Percentiles rank a stretch among this genome's conserved stretches.
Evolutionary conservation across 2,113 vertebrate species (phyloP).

Genomic region (Aegithalos caudatus): DNA sequence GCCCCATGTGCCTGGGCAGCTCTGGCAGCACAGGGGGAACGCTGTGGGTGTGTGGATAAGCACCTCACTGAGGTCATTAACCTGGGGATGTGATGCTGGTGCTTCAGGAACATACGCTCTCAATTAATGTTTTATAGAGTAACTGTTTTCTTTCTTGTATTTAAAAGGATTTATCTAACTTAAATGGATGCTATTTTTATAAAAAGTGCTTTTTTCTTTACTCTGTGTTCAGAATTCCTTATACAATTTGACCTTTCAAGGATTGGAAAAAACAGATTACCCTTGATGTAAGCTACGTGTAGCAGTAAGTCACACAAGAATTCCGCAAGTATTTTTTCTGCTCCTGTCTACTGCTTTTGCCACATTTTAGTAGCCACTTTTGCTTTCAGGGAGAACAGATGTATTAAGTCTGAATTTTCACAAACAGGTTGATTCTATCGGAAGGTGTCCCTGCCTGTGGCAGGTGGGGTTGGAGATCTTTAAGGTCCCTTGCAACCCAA

Average conservation of each 20-base stretch:
- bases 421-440: neutral
- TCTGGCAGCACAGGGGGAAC: neutral
- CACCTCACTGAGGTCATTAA: neutral
- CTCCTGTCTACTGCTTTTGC: conserved; percentile 25
- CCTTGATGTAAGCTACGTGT: conserved; percentile 27
- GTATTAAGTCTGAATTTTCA: conserved; percentile 70
- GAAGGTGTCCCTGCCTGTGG: neutral
- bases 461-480: neutral
- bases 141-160: conserved; percentile 52
- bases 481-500: neutral
- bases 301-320: conserved; percentile 68
- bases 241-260: conserved; percentile 30
- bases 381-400: conserved; percentile 56
- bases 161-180: conserved; percentile 68
- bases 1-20: neutral
- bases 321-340: conserved; percentile 14
- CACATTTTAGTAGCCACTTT: conserved; percentile 9
- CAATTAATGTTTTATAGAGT: conserved; percentile 40
- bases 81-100: conserved; percentile 50
- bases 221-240: neutral
- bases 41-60: neutral
- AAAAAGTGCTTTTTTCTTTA: conserved; percentile 9
- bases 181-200: conserved; percentile 75
- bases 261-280: conserved; percentile 19
- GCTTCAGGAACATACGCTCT: conserved; percentile 50